phyloP scores from a whole-genome alignment of 2,113 vertebrate genomes.

The Gobio gobio region DNA sequence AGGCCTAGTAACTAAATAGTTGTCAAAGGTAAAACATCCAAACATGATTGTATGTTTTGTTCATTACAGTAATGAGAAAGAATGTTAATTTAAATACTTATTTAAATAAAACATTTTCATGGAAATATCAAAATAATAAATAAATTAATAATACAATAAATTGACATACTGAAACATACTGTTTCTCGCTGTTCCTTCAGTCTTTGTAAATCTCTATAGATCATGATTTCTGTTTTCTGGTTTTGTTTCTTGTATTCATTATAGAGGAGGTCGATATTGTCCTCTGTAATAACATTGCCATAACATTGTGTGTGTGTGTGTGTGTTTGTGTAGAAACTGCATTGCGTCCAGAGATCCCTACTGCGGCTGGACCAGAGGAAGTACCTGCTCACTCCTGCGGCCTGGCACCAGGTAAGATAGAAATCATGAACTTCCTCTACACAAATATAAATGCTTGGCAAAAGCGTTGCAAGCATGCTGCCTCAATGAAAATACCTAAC shows the following conservation, averaged over 20 bases:
- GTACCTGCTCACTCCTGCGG: slow-evolving; percentile 89
- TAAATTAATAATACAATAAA: too few relatives aligned
- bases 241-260: slow-evolving; percentile 22
- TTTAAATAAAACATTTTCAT: too few relatives aligned
- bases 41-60: too few relatives aligned
- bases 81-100: too few relatives aligned
- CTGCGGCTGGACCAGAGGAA: slow-evolving; percentile 91
- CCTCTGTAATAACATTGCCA: slow-evolving; percentile 10
- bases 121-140: too few relatives aligned
- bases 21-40: too few relatives aligned
- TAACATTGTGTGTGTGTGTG: slow-evolving; percentile 32
- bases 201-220: neutral
- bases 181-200: too few relatives aligned
- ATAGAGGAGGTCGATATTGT: slow-evolving; percentile 7
- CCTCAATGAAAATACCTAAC: neutral
- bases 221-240: neutral
- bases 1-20: too few relatives aligned
- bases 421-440: slow-evolving; percentile 1
- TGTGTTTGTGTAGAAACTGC: slow-evolving; percentile 80
- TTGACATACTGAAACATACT: too few relatives aligned
- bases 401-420: slow-evolving; percentile 84
- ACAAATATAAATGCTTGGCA: neutral
- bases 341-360: slow-evolving; percentile 92
- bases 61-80: too few relatives aligned
- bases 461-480: neutral